Conservation (phyloP, 2,888 invertebrate genomes). For the Apamea epomidion region DNA sequence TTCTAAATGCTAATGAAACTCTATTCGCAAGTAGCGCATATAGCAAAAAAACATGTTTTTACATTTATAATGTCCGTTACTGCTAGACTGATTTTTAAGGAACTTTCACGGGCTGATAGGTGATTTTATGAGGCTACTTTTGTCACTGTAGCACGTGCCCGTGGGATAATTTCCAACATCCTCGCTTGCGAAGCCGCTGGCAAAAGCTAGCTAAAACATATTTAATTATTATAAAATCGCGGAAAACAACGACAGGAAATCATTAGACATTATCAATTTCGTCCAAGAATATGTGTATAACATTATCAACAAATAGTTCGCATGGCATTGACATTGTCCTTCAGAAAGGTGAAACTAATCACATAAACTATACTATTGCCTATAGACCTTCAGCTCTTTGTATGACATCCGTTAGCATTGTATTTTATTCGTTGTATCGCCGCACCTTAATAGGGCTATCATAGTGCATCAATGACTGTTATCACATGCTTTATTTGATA, state of each 20-base stretch:
- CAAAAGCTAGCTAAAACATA: background rate
- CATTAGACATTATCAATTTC: background rate
- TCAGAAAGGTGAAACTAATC: slow-evolving; percentile 17
- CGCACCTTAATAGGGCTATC: background rate
- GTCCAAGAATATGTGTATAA: too few species aligned
- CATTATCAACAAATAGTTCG: background rate
- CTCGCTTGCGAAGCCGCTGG: background rate
- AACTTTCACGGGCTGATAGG: background rate
- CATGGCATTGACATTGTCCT: slow-evolving; percentile 25
- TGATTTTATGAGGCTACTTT: too few species aligned
- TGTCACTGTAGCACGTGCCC: background rate
- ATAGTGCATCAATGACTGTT: slow-evolving; percentile 7
- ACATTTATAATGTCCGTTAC: background rate
- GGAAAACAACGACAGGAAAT: background rate
- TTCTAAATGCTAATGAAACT: background rate
- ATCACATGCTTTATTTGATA: slow-evolving; percentile 8
- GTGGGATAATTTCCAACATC: background rate
- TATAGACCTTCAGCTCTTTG: slow-evolving; percentile 44
- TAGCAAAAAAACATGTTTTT: too few species aligned
- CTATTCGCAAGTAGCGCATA: background rate
- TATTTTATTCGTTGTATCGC: slow-evolving; percentile 1
- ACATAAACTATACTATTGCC: slow-evolving; percentile 13
- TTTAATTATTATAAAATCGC: background rate
- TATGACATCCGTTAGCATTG: slow-evolving; percentile 33
- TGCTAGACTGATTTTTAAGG: background rate